These are phyloP conservation scores for Centropyge bicolor DNA, from an alignment of 2,797 vertebrate genomes.

Conservation along the genomic window DNA sequence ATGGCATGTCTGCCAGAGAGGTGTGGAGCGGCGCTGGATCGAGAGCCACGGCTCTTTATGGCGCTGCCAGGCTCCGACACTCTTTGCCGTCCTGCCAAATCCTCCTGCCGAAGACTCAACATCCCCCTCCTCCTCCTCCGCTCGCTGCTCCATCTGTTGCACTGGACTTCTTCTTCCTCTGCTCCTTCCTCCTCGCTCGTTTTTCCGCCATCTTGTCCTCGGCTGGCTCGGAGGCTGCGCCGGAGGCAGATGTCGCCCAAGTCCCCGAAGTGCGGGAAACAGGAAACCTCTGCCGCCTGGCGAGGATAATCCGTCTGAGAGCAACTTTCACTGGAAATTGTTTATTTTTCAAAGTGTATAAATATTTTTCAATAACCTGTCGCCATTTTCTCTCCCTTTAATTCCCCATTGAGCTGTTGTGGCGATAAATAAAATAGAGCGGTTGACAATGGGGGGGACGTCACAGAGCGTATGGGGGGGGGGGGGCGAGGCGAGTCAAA, in stretches of 20 bases:
- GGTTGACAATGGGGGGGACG: constrained; percentile 66
- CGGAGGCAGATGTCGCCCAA: constrained; percentile 53
- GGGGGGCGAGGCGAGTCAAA: constrained; percentile 52
- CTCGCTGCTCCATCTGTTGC: constrained; percentile 72
- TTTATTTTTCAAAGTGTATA: constrained; percentile 77
- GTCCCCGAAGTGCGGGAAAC: constrained; percentile 36
- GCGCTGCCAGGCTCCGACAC: constrained; percentile 78
- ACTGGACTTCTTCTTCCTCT: constrained; percentile 39
- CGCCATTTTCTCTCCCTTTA: constrained; percentile 59
- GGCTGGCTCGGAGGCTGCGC: constrained; percentile 12
- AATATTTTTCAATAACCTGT: constrained; percentile 82
- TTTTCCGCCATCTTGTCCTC: constrained; percentile 52
- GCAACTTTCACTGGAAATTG: constrained; percentile 81
- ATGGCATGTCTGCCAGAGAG: constrained; percentile 75
- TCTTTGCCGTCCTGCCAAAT: constrained; percentile 77
- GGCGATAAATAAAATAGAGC: constrained; percentile 76
- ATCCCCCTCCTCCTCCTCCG: constrained; percentile 26
- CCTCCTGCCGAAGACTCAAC: constrained; percentile 68
- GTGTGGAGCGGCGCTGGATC: constrained; percentile 75
- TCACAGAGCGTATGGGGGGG: constrained; percentile 37
- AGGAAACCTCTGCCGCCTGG: constrained; percentile 41
- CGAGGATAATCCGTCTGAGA: constrained; percentile 55
- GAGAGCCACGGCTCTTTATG: constrained; percentile 79
- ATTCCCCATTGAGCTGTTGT: constrained; percentile 67
- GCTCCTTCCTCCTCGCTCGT: not conserved